These are phyloP conservation scores for Bungarus multicinctus DNA, from an alignment of 2,113 vertebrate genomes.

Conservation along the genomic window DNA sequence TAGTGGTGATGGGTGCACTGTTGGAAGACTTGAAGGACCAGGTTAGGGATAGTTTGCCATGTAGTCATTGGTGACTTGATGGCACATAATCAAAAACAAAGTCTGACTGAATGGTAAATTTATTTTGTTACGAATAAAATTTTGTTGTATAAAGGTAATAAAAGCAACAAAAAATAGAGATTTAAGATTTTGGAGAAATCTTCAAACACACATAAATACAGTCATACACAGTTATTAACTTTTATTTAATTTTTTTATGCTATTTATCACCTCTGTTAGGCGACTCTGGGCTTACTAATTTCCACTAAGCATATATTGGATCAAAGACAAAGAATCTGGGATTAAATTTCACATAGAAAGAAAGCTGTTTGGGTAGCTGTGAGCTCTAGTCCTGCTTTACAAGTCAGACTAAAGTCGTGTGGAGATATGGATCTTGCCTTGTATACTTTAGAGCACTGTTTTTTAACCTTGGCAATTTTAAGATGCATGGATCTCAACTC, in stretches of 20 bases:
- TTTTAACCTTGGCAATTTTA: neutral
- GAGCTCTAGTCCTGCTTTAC: neutral
- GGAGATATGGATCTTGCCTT: neutral
- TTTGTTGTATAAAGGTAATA: neutral
- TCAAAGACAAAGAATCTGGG: neutral
- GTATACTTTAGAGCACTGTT: no score
- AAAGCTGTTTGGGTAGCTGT: neutral
- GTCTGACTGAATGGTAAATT: neutral
- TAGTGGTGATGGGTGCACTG: neutral
- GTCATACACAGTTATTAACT: neutral
- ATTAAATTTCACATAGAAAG: neutral
- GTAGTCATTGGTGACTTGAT: neutral
- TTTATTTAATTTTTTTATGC: no score
- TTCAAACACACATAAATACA: neutral
- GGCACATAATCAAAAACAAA: no score
- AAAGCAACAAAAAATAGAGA: neutral
- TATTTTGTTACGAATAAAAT: neutral
- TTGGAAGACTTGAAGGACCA: neutral
- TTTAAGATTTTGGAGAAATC: neutral
- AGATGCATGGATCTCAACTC: no score
- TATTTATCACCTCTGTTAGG: no score
- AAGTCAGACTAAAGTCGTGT: neutral
- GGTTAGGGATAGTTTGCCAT: neutral
- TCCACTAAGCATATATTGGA: neutral
- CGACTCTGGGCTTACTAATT: neutral